Percentiles rank a stretch among this genome's conserved stretches.
Conservation (phyloP, 2,113 vertebrate species). For the Rhinopithecus roxellana region DNA sequence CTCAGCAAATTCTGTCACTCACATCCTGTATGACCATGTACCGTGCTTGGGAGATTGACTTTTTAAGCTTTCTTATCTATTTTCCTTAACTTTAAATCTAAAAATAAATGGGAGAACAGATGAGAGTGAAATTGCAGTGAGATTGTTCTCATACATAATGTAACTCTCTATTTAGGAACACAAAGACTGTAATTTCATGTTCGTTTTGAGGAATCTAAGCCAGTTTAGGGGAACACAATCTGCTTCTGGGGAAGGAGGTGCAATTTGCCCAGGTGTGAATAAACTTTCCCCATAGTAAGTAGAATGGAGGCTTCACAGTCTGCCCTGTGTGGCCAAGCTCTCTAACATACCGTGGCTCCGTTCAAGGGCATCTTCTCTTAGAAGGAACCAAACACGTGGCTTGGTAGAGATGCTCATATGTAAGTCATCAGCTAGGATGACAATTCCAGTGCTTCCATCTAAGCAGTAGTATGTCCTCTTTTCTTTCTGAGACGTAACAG, state of each 20-base stretch:
- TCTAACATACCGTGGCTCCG: accelerated
- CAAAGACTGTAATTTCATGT: background rate
- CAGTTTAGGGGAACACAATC: background rate
- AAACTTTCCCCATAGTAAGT: background rate
- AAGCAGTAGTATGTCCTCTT: accelerated
- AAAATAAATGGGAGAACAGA: background rate
- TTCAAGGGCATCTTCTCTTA: background rate
- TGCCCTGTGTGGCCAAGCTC: accelerated
- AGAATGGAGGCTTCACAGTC: background rate
- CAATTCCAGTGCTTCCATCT: accelerated
- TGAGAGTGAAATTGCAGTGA: background rate
- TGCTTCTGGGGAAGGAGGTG: background rate
- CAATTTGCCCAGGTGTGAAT: background rate
- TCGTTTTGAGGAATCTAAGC: background rate
- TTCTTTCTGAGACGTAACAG: background rate
- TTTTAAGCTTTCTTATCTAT: background rate
- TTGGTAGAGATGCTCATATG: accelerated
- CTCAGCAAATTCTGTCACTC: background rate
- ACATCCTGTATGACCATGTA: accelerated
- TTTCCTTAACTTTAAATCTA: background rate
- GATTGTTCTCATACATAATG: no score
- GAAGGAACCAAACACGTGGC: background rate
- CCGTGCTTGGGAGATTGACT: background rate
- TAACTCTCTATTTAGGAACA: no score
- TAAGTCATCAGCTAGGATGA: accelerated